Percentiles rank a stretch among this genome's conserved stretches.
These are phyloP conservation scores for Cottus gobio DNA, from an alignment of 2,113 vertebrate species.

Conservation along the genomic window DNA sequence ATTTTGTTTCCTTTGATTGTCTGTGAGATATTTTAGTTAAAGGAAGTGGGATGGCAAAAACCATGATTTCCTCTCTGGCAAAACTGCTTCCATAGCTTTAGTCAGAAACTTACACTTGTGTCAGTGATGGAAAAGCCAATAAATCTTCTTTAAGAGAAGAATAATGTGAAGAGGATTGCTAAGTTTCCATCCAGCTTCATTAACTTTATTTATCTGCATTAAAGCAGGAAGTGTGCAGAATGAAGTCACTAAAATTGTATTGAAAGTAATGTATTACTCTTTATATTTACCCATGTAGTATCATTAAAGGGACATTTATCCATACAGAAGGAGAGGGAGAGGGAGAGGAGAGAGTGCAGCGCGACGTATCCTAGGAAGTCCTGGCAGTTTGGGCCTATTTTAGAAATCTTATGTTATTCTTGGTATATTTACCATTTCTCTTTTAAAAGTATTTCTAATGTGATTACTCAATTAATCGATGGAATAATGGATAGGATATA, in stretches of 20 bases:
- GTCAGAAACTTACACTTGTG: background rate
- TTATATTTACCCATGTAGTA: background rate
- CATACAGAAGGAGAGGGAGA: too few relatives aligned
- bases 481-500: too few relatives aligned
- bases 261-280: background rate
- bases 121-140: background rate
- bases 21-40: background rate
- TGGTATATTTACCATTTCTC: too few relatives aligned
- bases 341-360: too few relatives aligned
- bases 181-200: background rate
- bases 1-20: background rate
- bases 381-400: too few relatives aligned
- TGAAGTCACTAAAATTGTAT: background rate
- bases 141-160: constrained; percentile 12
- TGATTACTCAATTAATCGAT: too few relatives aligned
- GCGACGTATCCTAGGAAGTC: too few relatives aligned
- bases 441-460: too few relatives aligned
- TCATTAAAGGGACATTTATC: too few relatives aligned
- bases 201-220: background rate
- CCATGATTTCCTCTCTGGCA: background rate
- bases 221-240: background rate
- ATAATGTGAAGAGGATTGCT: background rate
- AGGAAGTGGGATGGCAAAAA: background rate
- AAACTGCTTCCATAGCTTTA: background rate
- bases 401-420: too few relatives aligned